Evolutionary conservation across 2,113 vertebrate species (phyloP), one percentile per base, ranked within the genome.

Genomic region (Panthera tigris): DNA sequence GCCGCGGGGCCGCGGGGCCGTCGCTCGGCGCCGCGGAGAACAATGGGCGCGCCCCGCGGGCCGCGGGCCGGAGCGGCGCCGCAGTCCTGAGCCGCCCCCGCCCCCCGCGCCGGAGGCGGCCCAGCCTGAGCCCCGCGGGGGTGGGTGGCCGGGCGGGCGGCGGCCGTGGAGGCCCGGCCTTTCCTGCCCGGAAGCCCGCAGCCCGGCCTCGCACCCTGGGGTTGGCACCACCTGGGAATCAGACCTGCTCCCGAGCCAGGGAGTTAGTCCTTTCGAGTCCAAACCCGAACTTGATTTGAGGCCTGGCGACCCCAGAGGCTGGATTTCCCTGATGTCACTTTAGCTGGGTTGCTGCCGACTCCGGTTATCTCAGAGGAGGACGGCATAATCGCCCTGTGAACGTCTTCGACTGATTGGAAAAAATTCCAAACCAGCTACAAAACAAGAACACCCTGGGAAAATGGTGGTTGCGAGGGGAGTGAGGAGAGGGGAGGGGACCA

Each of bases 41-140:
- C 97, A 97, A 97, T 95, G 96, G 94, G 71, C 93, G 71, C 76
- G 33, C n/a, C 93, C 84, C 1, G 2, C 52, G 39, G 36, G 78
- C 73, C 19, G 23, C 16, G 10, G 57, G 27, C 45, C 29, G 13
- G 48, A 93, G 74, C 19, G 7, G 57, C 55, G 1, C 6, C 23
- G 66, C 73, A 4, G 21, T n/a, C 41, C 41, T 0, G 69, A n/a
- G 79, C 27, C 29, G 50, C 25, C 45, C 4, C n/a, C 80, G n/a
- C 13, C 12, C 61, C 16, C 36, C 0, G n/a, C 14, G 4, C 68
- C 33, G 1, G 50, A 45, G 0, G 52, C 52, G 11, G 5, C 27
- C 57, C 3, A 0, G 25, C 27, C 66, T 25, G 73, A 9, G 1
- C 85, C 78, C 27, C 2, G 55, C n/a, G 1, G 7, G 31, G n/a